phyloP scores from a whole-genome alignment of 2,797 vertebrate genomes.

The Cyclura pinguis region DNA sequence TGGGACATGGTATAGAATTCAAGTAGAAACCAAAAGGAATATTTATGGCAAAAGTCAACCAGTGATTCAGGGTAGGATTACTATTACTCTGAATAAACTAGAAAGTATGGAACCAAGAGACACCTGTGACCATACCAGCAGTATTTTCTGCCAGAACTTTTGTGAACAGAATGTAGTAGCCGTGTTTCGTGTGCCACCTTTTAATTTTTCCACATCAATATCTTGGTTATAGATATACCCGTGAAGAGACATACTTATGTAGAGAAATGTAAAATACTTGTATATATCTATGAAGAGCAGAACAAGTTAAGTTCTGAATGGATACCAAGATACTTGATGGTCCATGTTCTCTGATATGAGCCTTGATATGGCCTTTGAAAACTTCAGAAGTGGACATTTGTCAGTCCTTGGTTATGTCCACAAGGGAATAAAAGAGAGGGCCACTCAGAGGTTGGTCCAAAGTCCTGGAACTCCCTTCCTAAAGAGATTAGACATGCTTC shows the following conservation, averaged over 20 bases:
- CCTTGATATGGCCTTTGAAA: too few species aligned
- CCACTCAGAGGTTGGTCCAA: too few species aligned
- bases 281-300: too few species aligned
- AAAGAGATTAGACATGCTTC: too few species aligned
- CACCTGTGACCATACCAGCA: neutral
- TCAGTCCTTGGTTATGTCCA: too few species aligned
- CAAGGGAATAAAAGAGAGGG: too few species aligned
- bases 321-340: too few species aligned
- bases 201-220: neutral
- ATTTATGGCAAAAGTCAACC: neutral
- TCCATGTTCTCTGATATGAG: too few species aligned
- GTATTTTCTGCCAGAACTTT: neutral
- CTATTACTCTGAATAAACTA: neutral
- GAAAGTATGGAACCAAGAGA: neutral
- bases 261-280: constrained; percentile 2
- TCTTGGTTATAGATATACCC: neutral
- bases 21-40: neutral
- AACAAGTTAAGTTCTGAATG: too few species aligned
- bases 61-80: neutral
- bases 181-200: neutral
- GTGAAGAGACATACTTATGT: neutral
- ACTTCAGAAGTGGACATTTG: too few species aligned
- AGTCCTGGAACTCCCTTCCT: too few species aligned
- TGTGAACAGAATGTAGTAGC: neutral
- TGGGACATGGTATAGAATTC: constrained; percentile 44